Evolutionary conservation across 2,888 invertebrate genomes (phyloP).

Genomic region (Cryptus armator): DNA sequence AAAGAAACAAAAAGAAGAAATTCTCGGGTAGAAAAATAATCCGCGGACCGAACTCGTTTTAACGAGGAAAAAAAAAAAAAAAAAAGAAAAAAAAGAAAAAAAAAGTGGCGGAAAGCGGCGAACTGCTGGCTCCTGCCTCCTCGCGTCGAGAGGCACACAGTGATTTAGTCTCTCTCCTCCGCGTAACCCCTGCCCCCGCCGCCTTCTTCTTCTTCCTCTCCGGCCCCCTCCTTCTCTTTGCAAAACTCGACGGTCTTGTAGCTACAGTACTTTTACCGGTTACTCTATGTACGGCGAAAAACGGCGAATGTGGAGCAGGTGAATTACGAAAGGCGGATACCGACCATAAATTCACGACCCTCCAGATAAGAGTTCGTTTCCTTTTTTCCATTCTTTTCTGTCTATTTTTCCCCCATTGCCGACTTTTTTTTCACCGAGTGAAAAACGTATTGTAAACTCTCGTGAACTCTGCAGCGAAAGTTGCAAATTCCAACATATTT

Average conservation of each 20-base stretch:
- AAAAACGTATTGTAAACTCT: constrained; percentile 19
- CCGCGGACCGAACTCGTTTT: constrained; percentile 77
- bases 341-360: constrained; percentile 65
- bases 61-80: constrained; percentile 65
- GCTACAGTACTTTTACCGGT: constrained; percentile 60
- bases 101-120: constrained; percentile 33
- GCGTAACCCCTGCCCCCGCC: constrained; percentile 7
- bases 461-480: not conserved
- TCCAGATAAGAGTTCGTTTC: constrained; percentile 65
- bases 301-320: constrained; percentile 67
- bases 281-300: constrained; percentile 31
- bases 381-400: constrained; percentile 24
- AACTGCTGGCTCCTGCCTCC: constrained; percentile 44
- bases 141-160: constrained; percentile 54
- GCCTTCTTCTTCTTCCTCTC: not conserved
- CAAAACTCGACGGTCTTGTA: constrained; percentile 40
- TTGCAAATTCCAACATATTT: not conserved
- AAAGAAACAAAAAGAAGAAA: constrained; percentile 36
- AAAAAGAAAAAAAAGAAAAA: too few species aligned
- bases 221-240: not conserved
- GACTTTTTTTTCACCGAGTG: constrained; percentile 15
- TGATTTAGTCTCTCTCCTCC: constrained; percentile 65
- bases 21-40: constrained; percentile 75
- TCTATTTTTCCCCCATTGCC: constrained; percentile 2
- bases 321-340: constrained; percentile 70